Evolutionary conservation across 1,140 invertebrate genomes (phyloP).

Genomic region (Sinonovacula constricta): DNA sequence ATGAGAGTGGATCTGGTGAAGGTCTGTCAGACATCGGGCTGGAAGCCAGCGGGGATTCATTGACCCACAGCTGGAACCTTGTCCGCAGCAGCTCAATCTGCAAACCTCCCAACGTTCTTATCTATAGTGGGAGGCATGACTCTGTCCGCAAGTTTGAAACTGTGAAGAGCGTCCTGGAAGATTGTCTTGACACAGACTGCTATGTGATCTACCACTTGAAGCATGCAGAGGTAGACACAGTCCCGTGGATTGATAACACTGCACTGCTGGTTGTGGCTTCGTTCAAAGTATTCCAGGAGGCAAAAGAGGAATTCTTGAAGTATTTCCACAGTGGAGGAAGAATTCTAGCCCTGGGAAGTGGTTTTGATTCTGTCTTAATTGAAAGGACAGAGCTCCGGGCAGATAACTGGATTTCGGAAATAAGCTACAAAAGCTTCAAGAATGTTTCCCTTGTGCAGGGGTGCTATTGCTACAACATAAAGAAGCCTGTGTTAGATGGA

Average conservation of each 20-base stretch:
- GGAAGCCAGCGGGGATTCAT: not conserved
- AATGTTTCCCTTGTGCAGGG: conserved; percentile 91
- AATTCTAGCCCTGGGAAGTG: conserved; percentile 86
- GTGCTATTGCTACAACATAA: conserved; percentile 88
- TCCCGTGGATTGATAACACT: conserved; percentile 86
- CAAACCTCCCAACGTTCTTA: conserved; percentile 89
- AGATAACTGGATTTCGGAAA: conserved; percentile 41
- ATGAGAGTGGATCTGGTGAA: conserved; percentile 49
- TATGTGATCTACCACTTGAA: conserved; percentile 88
- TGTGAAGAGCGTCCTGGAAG: conserved; percentile 84
- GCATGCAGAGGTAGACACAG: conserved; percentile 81
- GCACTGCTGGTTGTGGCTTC: conserved; percentile 86
- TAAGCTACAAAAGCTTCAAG: conserved; percentile 88
- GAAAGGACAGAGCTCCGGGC: conserved; percentile 81
- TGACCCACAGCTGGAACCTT: conserved; percentile 19
- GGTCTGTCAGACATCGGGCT: conserved; percentile 43
- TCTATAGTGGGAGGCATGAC: conserved; percentile 85
- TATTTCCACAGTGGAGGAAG: conserved; percentile 68
- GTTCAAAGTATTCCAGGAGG: conserved; percentile 83
- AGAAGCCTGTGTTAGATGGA: conserved; percentile 83
- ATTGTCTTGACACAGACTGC: conserved; percentile 86
- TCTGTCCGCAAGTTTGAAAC: conserved; percentile 85
- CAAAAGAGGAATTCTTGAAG: conserved; percentile 49
- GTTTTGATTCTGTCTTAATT: conserved; percentile 87
- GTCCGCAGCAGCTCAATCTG: conserved; percentile 2